Evolutionary conservation across 2,797 vertebrate species (phyloP).

Genomic region (Neosilurus mollespiculum): DNA sequence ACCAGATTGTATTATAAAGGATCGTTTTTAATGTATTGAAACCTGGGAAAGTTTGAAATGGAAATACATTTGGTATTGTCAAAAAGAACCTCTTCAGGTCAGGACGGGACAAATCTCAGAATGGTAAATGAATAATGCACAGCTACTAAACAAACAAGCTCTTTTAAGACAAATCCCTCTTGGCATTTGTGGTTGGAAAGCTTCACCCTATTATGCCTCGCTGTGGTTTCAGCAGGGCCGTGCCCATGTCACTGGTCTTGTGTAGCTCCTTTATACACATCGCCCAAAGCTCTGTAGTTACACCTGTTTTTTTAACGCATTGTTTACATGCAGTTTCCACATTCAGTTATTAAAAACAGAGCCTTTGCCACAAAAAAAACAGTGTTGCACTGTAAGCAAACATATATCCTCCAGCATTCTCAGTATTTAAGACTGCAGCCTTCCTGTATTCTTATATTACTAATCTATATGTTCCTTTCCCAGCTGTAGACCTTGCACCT

Average conservation of each 20-base stretch:
- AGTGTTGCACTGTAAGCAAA: neutral
- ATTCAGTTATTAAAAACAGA: conserved; percentile 35
- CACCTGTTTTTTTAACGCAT: conserved; percentile 22
- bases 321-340: conserved; percentile 37
- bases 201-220: neutral
- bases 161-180: conserved; percentile 25
- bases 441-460: conserved; percentile 19
- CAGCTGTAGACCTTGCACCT: neutral
- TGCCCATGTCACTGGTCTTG: conserved; percentile 21
- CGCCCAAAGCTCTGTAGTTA: conserved; percentile 23
- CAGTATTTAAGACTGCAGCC: neutral
- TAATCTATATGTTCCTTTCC: neutral
- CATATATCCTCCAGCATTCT: conserved; percentile 27
- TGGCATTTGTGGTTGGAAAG: conserved; percentile 2
- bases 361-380: neutral
- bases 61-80: neutral
- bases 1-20: neutral
- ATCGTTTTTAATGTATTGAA: neutral
- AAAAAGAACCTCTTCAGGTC: conserved; percentile 1
- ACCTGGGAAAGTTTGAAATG: neutral
- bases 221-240: conserved; percentile 28
- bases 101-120: neutral
- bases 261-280: neutral
- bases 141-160: conserved; percentile 12
- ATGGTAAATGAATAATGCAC: conserved; percentile 22